These are phyloP conservation scores for Grammomys surdaster DNA, from an alignment of 2,113 vertebrate species.

Conservation along the genomic window DNA sequence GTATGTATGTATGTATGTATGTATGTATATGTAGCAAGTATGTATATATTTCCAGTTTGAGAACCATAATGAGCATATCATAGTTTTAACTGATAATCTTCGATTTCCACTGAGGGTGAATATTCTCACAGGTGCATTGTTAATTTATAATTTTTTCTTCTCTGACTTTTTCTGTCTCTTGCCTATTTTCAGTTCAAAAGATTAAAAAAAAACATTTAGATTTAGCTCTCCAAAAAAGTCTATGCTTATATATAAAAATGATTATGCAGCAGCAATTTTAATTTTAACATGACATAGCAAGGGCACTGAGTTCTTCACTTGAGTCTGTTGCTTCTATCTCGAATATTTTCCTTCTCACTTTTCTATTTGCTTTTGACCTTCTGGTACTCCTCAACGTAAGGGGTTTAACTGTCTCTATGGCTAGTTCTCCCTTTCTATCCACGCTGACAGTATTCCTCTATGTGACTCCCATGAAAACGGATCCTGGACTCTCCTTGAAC, in stretches of 20 bases:
- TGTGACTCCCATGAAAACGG: not conserved
- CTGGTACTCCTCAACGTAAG: not conserved
- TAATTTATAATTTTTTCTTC: not conserved
- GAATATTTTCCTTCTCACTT: not conserved
- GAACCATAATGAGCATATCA: not conserved
- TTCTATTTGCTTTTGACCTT: not conserved
- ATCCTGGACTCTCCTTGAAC: not conserved
- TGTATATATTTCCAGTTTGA: conserved; percentile 16
- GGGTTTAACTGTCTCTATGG: not conserved
- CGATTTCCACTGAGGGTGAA: not conserved
- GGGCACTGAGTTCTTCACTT: not conserved
- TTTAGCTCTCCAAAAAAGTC: not conserved
- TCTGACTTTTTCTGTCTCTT: not conserved
- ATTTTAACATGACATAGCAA: not conserved
- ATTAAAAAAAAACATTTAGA: not conserved
- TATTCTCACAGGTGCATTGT: not conserved
- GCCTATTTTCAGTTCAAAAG: conserved; percentile 14
- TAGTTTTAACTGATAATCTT: conserved; percentile 2
- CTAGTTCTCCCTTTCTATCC: not conserved
- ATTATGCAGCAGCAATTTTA: not conserved
- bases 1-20: not conserved
- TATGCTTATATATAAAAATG: conserved; percentile 6
- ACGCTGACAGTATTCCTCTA: not conserved
- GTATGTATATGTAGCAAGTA: not conserved
- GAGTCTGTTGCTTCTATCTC: not conserved